Evolutionary conservation across 2,797 vertebrate genomes (phyloP).

Genomic region (Eulemur mongoz): DNA sequence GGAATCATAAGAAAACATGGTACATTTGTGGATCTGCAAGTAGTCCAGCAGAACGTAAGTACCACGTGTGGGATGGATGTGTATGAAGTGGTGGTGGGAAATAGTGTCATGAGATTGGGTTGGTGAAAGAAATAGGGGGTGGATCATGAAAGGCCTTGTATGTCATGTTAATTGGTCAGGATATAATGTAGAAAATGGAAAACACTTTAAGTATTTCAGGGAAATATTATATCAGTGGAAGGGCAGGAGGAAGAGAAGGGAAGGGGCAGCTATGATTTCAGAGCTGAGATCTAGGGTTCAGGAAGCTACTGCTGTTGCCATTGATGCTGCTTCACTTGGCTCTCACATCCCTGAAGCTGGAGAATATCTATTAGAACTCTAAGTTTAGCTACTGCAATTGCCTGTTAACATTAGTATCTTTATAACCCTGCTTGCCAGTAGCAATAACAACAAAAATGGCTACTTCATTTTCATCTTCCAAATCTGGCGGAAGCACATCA

Average conservation of each 20-base stretch:
- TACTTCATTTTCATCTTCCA: background rate
- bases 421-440: background rate
- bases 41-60: background rate
- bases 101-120: background rate
- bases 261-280: background rate
- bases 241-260: background rate
- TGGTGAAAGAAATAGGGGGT: background rate
- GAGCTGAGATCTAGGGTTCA: background rate
- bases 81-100: background rate
- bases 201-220: background rate
- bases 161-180: background rate
- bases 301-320: background rate
- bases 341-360: background rate
- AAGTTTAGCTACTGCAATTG: background rate
- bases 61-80: background rate
- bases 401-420: background rate
- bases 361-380: background rate
- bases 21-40: background rate
- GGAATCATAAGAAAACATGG: background rate
- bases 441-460: background rate
- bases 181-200: background rate
- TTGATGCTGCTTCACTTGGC: background rate
- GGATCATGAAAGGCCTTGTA: background rate
- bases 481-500: background rate
- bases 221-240: background rate